Evolutionary conservation across 2,797 vertebrate species (phyloP).

Genomic region (Danio tinwini): DNA sequence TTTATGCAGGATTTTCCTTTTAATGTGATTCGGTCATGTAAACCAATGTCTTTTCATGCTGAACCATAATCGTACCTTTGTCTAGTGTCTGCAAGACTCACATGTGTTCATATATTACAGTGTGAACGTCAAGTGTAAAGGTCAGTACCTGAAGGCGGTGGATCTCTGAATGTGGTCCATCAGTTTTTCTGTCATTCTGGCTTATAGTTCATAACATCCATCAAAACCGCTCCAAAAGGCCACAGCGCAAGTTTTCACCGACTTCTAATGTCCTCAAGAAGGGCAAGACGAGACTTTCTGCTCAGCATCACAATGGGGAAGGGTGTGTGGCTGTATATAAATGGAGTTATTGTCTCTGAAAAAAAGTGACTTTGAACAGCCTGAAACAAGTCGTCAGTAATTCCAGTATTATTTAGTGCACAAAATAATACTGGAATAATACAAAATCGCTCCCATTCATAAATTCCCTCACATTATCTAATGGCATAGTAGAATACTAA

Average conservation of each 20-base stretch:
- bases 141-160: conserved; percentile 34
- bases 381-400: too few relatives aligned
- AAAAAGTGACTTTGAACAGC: too few relatives aligned
- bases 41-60: background rate
- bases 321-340: too few relatives aligned
- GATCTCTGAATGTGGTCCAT: conserved; percentile 22
- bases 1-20: background rate
- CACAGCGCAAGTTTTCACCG: conserved; percentile 19
- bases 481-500: too few relatives aligned
- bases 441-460: too few relatives aligned
- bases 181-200: conserved; percentile 33
- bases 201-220: conserved; percentile 38
- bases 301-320: background rate
- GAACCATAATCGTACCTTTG: background rate
- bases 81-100: conserved; percentile 4
- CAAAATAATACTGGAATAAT: too few relatives aligned
- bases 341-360: too few relatives aligned
- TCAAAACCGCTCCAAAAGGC: conserved; percentile 40
- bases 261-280: conserved; percentile 32
- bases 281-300: conserved; percentile 7
- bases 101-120: conserved; percentile 26
- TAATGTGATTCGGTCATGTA: background rate
- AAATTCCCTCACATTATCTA: too few relatives aligned
- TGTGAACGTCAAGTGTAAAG: conserved; percentile 30
- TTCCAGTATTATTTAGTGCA: too few relatives aligned